Evolutionary conservation across 2,113 vertebrate genomes (phyloP), one percentile per base, ranked within the genome.

Genomic region (Globicephala melas): DNA sequence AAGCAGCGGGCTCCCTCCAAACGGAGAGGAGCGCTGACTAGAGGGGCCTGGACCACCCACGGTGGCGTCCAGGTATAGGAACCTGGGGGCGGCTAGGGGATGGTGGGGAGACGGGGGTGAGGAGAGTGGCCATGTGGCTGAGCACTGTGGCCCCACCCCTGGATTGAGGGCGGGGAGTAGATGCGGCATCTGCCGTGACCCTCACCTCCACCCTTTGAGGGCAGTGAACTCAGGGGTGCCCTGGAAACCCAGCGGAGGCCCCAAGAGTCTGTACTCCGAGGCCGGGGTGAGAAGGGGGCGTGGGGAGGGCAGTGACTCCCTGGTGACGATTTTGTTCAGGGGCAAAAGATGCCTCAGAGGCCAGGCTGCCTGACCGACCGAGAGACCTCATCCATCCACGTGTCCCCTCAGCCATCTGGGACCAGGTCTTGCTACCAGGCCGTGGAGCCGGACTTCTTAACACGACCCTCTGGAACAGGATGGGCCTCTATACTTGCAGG

Each of bases 61-160:
- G 1, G 0, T 31, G 33, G 63, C n/a, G 3, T 62, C 58, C 68
- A 47, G 76, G 17, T 26, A 31, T 8, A 10, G 25, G 67, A 28
- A 4, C 60, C 67, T 26, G 13, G 6, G n/a, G 36, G 21, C 12
- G 10, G 50, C 58, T 2, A 4, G 55, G 4, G 1, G 0, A 6
- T 1, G 31, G 65, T 1, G 1, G 14, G 6, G 41, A 17, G 84
- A 1, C 3, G 0, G 33, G 6, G 20, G 0, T 0, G 38, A 83
- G 82, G 26, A 1, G 7, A 15, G 17, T 0, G 3, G 14, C 2
- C 2, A 0, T 3, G 4, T 2, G n/a, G 86, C 62, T 28, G 5
- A 12, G 26, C 11, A 0, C 41, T 4, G 38, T 13, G 5, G 28
- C 36, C 20, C 68, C 28, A 15, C 4, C 26, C 1, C 65, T 2